Evolutionary conservation across 1,140 invertebrate species (phyloP), one percentile per base, ranked within the genome.

Genomic region (Schlechtendalia chinensis): DNA sequence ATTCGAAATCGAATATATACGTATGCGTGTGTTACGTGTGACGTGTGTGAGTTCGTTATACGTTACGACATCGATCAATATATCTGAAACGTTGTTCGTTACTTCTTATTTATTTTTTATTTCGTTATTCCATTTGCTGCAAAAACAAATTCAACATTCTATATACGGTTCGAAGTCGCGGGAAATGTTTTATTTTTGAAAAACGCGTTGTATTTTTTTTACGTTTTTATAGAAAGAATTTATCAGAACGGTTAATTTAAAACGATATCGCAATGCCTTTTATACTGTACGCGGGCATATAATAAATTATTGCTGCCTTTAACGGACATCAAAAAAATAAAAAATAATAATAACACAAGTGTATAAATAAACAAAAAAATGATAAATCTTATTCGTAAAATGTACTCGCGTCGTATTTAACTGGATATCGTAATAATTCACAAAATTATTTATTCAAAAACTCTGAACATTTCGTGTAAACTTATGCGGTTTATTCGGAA

Each of bases 1-100:
- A 53, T 29, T 32, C 12, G 16, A 12, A 72, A 72, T 72, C 69
- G 24, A 72, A 72, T 53, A 50, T 50, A 29, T 53, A 71, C 1
- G 8, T 32, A n/a, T 29, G 39, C n/a, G 16, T 27, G 1, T 24
- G 39, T 69, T 12, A 50, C 47, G 47, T 50, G 3, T 39, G 8
- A 39, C 32, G 8, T 24, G 22, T 17, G 45, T 11, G 22, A 16
- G 39, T 69, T 14, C 50, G 19, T 50, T 50, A 47, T 69, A 69
- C 22, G 67, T 69, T 17, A 47, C 67, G 24, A 69, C 65, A 69
- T 69, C 67, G 50, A 69, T 69, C 67, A 69, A 69, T 69, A 50
- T 69, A 39, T 69, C 67, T 27, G 47, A 69, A 50, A 69, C 50
- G 67, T 69, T 69, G 39, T 69, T 69, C 22, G 47, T 69, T 27